These are phyloP conservation scores for silkworm (Bombyx mori) DNA, from an alignment of 1,140 invertebrate genomes.

Conservation along the genomic window DNA sequence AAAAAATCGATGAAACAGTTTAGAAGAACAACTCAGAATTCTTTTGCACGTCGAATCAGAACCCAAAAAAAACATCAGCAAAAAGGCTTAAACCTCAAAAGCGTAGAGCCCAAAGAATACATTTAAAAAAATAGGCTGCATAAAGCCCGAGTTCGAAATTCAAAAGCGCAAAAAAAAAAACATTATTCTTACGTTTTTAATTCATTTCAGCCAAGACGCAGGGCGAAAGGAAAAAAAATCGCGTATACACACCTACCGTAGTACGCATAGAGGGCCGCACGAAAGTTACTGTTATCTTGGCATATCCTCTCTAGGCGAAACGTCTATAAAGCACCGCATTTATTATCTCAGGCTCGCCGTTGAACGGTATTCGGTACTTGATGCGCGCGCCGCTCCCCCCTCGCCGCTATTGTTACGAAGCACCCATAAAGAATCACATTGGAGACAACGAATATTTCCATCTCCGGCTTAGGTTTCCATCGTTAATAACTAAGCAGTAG, in stretches of 20 bases:
- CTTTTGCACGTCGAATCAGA: too few relatives aligned
- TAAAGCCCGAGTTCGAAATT: conserved; percentile 16
- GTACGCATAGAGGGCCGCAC: conserved; percentile 55
- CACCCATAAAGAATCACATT: conserved; percentile 61
- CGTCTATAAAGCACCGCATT: conserved; percentile 60
- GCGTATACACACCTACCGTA: conserved; percentile 41
- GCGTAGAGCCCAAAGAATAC: too few relatives aligned
- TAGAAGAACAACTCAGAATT: too few relatives aligned
- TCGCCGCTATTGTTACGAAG: conserved; percentile 70
- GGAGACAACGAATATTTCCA: conserved; percentile 52
- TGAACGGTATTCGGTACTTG: conserved; percentile 57
- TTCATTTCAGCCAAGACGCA: conserved; percentile 33
- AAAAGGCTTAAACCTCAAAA: too few relatives aligned
- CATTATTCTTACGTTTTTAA: conserved; percentile 22
- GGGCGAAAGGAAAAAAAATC: conserved; percentile 32
- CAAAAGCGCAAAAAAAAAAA: conserved; percentile 6
- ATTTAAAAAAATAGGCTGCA: neutral
- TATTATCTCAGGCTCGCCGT: conserved; percentile 52
- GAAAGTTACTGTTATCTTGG: conserved; percentile 73
- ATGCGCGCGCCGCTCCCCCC: conserved; percentile 65
- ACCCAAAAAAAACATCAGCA: too few relatives aligned
- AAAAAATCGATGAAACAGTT: too few relatives aligned
- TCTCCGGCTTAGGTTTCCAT: conserved; percentile 52
- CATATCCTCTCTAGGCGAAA: conserved; percentile 70
- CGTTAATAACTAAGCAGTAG: conserved; percentile 23